phyloP scores from a whole-genome alignment of 2,797 vertebrate genomes.

The Masticophis lateralis region DNA sequence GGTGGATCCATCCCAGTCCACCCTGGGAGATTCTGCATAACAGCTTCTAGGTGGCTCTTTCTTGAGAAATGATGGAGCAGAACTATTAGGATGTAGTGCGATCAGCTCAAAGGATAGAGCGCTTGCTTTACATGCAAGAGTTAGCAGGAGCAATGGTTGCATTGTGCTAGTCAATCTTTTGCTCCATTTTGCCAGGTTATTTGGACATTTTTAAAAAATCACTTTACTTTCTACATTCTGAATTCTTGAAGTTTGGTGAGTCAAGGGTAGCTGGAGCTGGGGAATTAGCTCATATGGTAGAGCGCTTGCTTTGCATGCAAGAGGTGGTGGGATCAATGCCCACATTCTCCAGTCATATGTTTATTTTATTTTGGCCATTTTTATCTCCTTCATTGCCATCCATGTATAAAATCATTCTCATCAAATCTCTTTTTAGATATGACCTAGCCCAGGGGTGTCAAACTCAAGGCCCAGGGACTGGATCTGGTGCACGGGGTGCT shows the following conservation, averaged over 20 bases:
- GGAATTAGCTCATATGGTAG: conserved; percentile 56
- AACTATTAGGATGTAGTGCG: conserved; percentile 30
- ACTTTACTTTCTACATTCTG: background rate
- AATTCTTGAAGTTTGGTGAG: no score
- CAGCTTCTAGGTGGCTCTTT: background rate
- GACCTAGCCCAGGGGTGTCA: no score
- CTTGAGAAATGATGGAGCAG: no score
- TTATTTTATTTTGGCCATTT: no score
- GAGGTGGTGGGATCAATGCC: conserved; percentile 24
- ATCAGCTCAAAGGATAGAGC: conserved; percentile 74
- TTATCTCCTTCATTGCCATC: no score
- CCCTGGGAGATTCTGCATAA: no score
- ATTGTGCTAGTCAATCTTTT: background rate
- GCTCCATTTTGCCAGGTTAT: background rate
- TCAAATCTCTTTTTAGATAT: no score
- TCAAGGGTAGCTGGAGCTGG: background rate
- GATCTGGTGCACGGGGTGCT: no score
- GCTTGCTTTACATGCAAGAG: background rate
- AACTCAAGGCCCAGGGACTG: no score
- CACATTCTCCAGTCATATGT: background rate
- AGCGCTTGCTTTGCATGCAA: conserved; percentile 19
- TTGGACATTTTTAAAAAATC: background rate
- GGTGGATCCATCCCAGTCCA: background rate
- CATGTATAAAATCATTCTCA: no score
- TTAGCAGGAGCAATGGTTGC: background rate